Evolutionary conservation across 2,888 invertebrate genomes (phyloP).

Genomic region (Brachyptera risi): DNA sequence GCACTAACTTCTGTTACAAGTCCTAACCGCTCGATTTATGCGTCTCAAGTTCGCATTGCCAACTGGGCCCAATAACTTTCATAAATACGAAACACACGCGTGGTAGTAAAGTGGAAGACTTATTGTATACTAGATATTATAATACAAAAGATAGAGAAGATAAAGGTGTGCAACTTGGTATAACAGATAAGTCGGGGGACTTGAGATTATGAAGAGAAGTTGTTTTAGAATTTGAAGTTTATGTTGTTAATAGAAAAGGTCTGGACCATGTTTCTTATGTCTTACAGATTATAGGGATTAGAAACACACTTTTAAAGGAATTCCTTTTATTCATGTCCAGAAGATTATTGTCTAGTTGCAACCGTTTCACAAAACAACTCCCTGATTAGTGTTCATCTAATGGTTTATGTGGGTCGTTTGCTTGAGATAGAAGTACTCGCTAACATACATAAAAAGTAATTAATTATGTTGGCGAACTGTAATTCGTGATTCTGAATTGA

Average conservation of each 20-base stretch:
- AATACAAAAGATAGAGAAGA: background rate
- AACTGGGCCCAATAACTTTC: slow-evolving; percentile 7
- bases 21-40: background rate
- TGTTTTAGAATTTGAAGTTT: background rate
- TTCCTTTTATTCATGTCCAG: background rate
- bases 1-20: background rate
- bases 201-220: background rate
- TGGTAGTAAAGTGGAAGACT: no score
- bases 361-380: background rate
- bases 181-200: no score
- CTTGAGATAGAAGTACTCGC: no score
- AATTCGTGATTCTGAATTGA: background rate
- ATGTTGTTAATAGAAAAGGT: slow-evolving; percentile 3
- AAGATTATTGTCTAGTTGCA: background rate
- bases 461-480: no score
- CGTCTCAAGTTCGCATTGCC: background rate
- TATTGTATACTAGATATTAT: no score
- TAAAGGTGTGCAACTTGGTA: slow-evolving; percentile 9
- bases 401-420: no score
- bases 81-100: background rate
- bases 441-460: background rate
- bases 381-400: no score
- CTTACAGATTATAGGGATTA: slow-evolving; percentile 5
- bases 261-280: background rate
- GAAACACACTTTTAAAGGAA: background rate